phyloP scores from a whole-genome alignment of 2,797 vertebrate species.

The Simalia tracyae region DNA sequence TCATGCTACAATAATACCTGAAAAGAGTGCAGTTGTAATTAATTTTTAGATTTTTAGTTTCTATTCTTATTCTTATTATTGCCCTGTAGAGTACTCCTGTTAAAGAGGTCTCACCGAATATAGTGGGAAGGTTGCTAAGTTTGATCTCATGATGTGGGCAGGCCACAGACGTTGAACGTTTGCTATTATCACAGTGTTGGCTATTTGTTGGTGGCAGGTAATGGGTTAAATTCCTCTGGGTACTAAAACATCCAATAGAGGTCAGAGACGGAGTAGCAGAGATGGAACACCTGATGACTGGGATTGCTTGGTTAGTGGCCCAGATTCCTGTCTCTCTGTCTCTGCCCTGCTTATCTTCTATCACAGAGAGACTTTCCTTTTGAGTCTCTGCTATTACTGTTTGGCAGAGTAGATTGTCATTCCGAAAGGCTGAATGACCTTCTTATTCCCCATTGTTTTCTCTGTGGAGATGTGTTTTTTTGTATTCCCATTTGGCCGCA shows the following conservation, averaged over 20 bases:
- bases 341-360: neutral
- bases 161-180: conserved; percentile 21
- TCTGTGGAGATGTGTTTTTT: neutral
- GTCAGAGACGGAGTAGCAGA: neutral
- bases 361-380: neutral
- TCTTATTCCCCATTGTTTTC: neutral
- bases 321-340: neutral
- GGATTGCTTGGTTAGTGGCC: neutral
- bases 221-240: conserved; percentile 27
- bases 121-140: conserved; percentile 29
- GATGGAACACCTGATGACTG: neutral
- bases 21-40: neutral
- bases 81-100: conserved; percentile 8
- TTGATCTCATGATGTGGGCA: conserved; percentile 29
- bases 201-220: conserved; percentile 22
- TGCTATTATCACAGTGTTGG: neutral
- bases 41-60: neutral
- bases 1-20: neutral
- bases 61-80: neutral
- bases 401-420: neutral
- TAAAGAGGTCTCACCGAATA: neutral
- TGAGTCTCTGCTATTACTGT: neutral
- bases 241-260: conserved; percentile 15
- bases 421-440: neutral
- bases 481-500: neutral